phyloP scores from a whole-genome alignment of 1,140 invertebrate genomes.

The Aphelinus certus region DNA sequence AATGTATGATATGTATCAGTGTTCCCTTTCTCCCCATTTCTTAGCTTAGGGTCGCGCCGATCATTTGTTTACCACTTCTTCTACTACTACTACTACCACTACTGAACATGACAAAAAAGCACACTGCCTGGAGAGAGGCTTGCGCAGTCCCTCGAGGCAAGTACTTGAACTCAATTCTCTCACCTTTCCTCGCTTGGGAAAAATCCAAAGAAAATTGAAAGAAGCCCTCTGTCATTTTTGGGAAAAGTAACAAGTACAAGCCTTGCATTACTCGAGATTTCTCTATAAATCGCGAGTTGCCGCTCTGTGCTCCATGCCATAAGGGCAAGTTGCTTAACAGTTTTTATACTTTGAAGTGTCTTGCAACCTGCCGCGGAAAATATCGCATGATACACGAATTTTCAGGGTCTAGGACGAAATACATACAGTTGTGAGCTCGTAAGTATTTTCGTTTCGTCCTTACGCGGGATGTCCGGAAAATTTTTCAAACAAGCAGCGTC shows the following conservation, averaged over 20 bases:
- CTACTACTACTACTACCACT: slow-evolving; percentile 66
- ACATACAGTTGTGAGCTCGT: slow-evolving; percentile 22
- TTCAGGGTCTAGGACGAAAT: slow-evolving; percentile 42
- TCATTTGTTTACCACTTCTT: slow-evolving; percentile 65
- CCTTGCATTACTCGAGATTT: slow-evolving; percentile 47
- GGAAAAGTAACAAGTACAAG: slow-evolving; percentile 44
- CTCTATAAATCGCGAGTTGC: slow-evolving; percentile 1
- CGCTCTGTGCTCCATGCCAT: slow-evolving; percentile 37
- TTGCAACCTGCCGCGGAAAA: slow-evolving; percentile 25
- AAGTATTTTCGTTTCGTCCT: slow-evolving; percentile 39
- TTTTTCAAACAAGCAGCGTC: too few relatives aligned
- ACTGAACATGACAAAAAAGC: slow-evolving; percentile 67
- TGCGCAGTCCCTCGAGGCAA: slow-evolving; percentile 66
- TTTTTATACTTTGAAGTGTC: slow-evolving; percentile 6
- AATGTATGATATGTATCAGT: slow-evolving; percentile 62
- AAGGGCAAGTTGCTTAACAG: slow-evolving; percentile 52
- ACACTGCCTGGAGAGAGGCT: slow-evolving; percentile 67
- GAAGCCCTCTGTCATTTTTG: slow-evolving; percentile 45
- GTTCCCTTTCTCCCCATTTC: slow-evolving; percentile 66
- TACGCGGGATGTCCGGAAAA: too few relatives aligned
- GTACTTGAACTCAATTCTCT: slow-evolving; percentile 63
- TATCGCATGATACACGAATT: slow-evolving; percentile 24
- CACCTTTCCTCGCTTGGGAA: slow-evolving; percentile 39
- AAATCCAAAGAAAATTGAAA: slow-evolving; percentile 14
- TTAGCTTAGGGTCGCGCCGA: slow-evolving; percentile 67